Percentiles rank a stretch among this genome's conserved stretches.
Conservation (phyloP, 2,888 invertebrate species). For the Tethea ocularis region DNA sequence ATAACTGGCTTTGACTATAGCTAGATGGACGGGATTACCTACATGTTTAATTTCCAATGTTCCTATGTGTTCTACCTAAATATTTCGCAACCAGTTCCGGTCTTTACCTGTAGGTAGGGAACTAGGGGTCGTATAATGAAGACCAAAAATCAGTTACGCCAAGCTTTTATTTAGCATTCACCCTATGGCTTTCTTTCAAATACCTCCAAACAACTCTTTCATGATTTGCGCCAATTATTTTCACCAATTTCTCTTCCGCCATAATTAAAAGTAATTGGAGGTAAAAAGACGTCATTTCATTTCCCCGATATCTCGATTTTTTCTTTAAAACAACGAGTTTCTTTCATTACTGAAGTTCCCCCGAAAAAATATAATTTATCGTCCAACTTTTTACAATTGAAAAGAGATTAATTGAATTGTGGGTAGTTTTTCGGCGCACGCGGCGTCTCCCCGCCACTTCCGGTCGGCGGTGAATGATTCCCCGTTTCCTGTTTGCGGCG, state of each 20-base stretch:
- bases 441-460: constrained; percentile 64
- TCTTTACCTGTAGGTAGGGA: too few relatives aligned
- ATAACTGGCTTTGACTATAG: too few relatives aligned
- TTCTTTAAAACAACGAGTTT: constrained; percentile 58
- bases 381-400: constrained; percentile 50
- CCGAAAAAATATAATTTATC: constrained; percentile 64
- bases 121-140: too few relatives aligned
- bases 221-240: background rate
- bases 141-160: background rate
- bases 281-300: background rate
- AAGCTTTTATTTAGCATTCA: background rate
- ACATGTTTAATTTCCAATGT: too few relatives aligned
- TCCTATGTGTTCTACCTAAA: too few relatives aligned
- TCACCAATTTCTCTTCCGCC: background rate
- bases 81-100: too few relatives aligned
- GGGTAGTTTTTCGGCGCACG: constrained; percentile 55
- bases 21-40: too few relatives aligned
- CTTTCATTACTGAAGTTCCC: constrained; percentile 53
- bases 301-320: constrained; percentile 5
- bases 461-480: constrained; percentile 72
- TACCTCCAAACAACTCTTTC: background rate
- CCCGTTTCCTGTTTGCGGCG: constrained; percentile 63
- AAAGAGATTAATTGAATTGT: constrained; percentile 68
- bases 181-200: background rate
- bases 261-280: constrained; percentile 10